Conservation (phyloP, 64 coral and sea anemone species). For the Dendrophyllia cribrosa region DNA sequence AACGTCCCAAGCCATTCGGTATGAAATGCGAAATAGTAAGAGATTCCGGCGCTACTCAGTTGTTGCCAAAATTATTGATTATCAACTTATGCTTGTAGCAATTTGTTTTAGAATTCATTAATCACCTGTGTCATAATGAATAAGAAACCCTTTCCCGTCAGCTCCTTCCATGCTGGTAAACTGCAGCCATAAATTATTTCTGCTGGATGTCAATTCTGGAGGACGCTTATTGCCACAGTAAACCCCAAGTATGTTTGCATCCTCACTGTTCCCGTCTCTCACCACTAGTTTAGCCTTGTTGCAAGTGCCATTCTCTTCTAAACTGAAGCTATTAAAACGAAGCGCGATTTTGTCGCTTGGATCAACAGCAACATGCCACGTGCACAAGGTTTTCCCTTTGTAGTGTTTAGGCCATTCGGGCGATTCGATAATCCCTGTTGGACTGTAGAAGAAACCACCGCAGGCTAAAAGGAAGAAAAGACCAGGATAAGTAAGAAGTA, state of each 20-base stretch:
- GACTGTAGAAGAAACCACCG: constrained; percentile 66
- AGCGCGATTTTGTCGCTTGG: constrained; percentile 61
- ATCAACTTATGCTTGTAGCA: too few species aligned
- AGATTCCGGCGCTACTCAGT: too few species aligned
- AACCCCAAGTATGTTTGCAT: constrained; percentile 61
- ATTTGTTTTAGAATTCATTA: not conserved
- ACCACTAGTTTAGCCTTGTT: constrained; percentile 72
- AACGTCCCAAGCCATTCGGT: too few species aligned
- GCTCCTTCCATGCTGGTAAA: constrained; percentile 60
- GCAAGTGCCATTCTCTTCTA: constrained; percentile 66
- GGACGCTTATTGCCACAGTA: constrained; percentile 76
- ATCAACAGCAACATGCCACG: constrained; percentile 71
- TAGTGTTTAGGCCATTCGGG: constrained; percentile 85
- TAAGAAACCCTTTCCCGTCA: constrained; percentile 77
- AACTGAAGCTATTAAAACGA: constrained; percentile 68
- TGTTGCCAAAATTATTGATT: too few species aligned
- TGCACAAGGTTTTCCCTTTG: constrained; percentile 61
- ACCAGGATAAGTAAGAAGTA: not conserved
- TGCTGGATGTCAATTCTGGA: constrained; percentile 37
- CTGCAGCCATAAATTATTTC: constrained; percentile 66
- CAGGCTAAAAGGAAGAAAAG: constrained; percentile 44
- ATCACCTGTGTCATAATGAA: constrained; percentile 80
- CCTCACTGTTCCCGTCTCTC: constrained; percentile 50
- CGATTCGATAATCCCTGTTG: constrained; percentile 74
- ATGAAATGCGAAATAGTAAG: too few species aligned